These are phyloP conservation scores for Trichacis sp. DNA, from an alignment of 2,888 invertebrate genomes.

Conservation along the genomic window DNA sequence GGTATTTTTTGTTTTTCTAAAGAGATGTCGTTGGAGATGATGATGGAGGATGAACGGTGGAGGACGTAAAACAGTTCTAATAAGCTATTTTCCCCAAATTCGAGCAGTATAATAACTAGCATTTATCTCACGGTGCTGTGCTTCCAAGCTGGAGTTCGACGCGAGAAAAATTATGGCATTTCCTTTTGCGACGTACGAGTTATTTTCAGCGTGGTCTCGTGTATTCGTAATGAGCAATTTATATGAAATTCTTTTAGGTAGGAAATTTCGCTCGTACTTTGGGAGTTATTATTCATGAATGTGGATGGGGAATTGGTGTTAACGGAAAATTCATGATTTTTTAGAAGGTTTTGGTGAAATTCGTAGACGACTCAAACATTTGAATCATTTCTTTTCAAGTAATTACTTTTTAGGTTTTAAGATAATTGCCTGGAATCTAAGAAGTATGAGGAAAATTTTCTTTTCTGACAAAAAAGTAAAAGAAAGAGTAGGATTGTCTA, in stretches of 20 bases:
- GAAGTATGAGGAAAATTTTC: no score
- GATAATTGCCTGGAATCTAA: no score
- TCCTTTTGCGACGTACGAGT: neutral
- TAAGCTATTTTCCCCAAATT: conserved; percentile 13
- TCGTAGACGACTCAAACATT: no score
- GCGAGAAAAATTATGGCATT: conserved; percentile 2
- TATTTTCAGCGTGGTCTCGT: neutral
- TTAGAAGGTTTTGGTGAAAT: neutral
- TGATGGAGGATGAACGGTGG: conserved; percentile 20
- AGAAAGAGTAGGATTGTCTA: no score
- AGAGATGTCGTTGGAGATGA: conserved; percentile 20
- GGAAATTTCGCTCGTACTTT: neutral
- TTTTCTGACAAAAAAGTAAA: no score
- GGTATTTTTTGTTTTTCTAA: conserved; percentile 25
- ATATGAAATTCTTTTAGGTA: neutral
- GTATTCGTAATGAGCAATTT: neutral
- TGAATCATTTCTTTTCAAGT: no score
- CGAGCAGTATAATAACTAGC: conserved; percentile 13
- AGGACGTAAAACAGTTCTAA: conserved; percentile 21
- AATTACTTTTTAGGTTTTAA: no score
- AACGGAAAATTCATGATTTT: no score
- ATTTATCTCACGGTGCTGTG: conserved; percentile 9
- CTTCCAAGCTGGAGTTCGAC: conserved; percentile 1
- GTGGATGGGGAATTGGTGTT: no score
- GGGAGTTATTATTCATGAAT: no score